A percentile compares a stretch with the other conserved stretches of the same genome.
phyloP scores from a whole-genome alignment of 2,113 vertebrate genomes.

The Jaculus jaculus region DNA sequence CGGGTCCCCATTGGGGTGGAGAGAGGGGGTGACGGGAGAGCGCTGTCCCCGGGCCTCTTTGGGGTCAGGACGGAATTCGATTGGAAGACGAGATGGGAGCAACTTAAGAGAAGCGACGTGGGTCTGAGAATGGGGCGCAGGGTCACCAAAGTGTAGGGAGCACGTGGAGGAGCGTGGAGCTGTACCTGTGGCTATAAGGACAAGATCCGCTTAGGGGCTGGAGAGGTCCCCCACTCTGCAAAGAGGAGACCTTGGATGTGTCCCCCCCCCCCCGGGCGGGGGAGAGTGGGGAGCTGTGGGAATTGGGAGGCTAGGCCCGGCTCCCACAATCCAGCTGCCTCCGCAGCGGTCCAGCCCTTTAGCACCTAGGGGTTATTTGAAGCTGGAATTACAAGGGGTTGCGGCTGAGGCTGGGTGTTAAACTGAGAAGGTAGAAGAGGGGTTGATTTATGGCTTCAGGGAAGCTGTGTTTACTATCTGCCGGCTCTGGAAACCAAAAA shows the following conservation, averaged over 20 bases:
- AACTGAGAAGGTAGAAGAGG: constrained; percentile 84
- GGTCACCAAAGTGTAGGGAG: background rate
- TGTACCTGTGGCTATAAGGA: background rate
- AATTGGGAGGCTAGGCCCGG: background rate
- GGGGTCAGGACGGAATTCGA: background rate
- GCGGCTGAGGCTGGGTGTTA: constrained; percentile 83
- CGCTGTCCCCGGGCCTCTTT: background rate
- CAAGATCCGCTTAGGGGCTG: background rate
- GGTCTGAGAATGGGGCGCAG: background rate
- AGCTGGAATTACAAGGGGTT: constrained; percentile 85
- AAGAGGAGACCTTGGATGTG: background rate
- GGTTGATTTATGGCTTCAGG: constrained; percentile 91
- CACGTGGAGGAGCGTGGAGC: background rate
- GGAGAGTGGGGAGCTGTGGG: background rate
- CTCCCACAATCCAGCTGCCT: constrained; percentile 58
- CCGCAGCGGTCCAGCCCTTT: constrained; percentile 76
- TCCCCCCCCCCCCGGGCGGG: no score
- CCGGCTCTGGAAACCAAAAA: constrained; percentile 79
- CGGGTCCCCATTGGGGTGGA: background rate
- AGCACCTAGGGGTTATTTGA: constrained; percentile 83
- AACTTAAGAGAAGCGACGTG: background rate
- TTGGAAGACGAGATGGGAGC: background rate
- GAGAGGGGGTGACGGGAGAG: rapidly evolving
- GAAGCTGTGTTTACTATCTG: constrained; percentile 89
- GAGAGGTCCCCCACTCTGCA: background rate